Evolutionary conservation across 2,113 vertebrate species (phyloP).

Genomic region (Mastomys coucha): DNA sequence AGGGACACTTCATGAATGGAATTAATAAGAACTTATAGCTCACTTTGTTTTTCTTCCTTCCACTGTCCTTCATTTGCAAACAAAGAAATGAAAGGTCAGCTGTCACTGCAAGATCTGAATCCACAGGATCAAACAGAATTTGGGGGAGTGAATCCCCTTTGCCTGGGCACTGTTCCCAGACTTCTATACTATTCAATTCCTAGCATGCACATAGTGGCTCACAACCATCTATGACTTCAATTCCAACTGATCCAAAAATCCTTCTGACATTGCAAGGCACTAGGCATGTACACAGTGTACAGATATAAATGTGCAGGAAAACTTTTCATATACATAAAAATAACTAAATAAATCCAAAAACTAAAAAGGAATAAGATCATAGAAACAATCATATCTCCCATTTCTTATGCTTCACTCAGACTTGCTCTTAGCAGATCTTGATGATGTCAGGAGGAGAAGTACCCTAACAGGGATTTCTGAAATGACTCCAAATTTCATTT

Average conservation of each 20-base stretch:
- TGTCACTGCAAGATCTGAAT: background rate
- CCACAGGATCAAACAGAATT: background rate
- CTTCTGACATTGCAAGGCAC: background rate
- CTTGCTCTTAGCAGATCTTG: background rate
- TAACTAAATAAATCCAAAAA: background rate
- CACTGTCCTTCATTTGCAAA: background rate
- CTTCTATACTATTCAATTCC: background rate
- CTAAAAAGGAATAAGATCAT: background rate
- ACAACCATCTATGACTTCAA: background rate
- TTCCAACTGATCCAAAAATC: background rate
- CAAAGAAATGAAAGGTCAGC: background rate
- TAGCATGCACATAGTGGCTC: too few relatives aligned
- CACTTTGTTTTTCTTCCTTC: background rate
- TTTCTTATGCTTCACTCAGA: background rate
- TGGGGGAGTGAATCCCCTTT: background rate
- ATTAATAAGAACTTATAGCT: background rate
- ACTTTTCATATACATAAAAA: background rate
- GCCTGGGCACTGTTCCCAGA: background rate
- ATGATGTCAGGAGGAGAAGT: background rate
- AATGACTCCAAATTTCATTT: background rate
- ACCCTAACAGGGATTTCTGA: background rate
- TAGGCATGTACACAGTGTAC: background rate
- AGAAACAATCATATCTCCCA: background rate
- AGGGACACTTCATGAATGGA: background rate
- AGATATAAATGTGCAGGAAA: background rate